Evolutionary conservation across 2,888 invertebrate species (phyloP).

Genomic region (Lasioglossum calceatum): DNA sequence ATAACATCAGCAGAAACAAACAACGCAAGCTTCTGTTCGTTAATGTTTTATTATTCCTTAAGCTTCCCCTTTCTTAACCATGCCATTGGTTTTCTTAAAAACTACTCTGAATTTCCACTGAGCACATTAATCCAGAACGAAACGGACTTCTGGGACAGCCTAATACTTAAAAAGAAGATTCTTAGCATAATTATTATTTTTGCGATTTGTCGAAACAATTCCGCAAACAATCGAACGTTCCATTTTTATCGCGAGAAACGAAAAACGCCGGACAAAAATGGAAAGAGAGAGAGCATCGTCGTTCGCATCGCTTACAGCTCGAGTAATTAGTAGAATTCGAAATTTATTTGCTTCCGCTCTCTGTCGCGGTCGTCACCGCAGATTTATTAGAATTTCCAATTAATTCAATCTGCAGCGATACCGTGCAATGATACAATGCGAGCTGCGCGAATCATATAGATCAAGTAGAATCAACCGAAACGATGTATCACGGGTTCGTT

Average conservation of each 20-base stretch:
- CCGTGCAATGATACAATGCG: neutral
- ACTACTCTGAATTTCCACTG: too few relatives aligned
- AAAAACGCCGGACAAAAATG: neutral
- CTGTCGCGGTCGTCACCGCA: neutral
- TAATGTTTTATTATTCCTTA: too few relatives aligned
- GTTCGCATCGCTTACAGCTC: neutral
- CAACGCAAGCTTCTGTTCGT: too few relatives aligned
- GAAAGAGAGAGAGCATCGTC: neutral
- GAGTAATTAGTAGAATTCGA: slow-evolving; percentile 6
- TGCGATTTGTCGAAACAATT: neutral
- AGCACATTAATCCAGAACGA: too few relatives aligned
- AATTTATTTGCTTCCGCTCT: neutral
- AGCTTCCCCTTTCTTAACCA: too few relatives aligned
- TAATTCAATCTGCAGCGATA: slow-evolving; percentile 1
- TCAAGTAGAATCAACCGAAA: slow-evolving; percentile 2
- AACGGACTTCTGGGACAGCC: too few relatives aligned
- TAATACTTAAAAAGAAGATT: too few relatives aligned
- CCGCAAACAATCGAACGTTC: neutral
- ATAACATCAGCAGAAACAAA: too few relatives aligned
- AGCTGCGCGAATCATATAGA: neutral
- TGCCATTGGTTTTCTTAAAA: too few relatives aligned
- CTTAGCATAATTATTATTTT: too few relatives aligned
- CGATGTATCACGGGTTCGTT: neutral
- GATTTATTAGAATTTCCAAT: slow-evolving; percentile 7
- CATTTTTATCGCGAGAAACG: neutral